Base-by-base conservation (phyloP, 2,113 vertebrate genomes). In the Arizona elegans region DNA sequence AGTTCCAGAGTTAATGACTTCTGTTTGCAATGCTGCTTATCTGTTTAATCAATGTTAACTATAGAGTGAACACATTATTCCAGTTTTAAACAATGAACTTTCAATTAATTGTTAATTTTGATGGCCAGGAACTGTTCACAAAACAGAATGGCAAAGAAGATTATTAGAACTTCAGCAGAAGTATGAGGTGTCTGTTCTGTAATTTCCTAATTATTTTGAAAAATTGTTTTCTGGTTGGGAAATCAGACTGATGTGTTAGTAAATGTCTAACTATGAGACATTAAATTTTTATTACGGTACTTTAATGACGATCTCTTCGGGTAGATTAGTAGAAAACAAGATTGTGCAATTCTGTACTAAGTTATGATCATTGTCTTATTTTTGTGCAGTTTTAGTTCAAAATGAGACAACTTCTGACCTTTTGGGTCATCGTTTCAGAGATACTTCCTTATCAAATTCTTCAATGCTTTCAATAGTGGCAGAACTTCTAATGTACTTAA, bases 11-110 rank as follows among this genome's bases (percentile, higher is more conserved):
- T 93, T 93, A 93, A 94, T 95, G 95, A 94, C 87, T 95, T 95
- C 47, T 92, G 53, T 94, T 95, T 96, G 90, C 90, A 91, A 33
- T 91, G 58, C 91, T 95, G 95, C 92, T 93, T 94, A 92, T 95
- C 65, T 95, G 50, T 94, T 94, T 88, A 93, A 91, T 95, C 93
- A 92, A 43, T 92, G 89, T 93, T 95, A 87, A 95, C 94, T 96
- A 91, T 91, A 94, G 96, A 95, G 92, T 47, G 19, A 91, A 96
- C 95, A 93, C 93, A 91, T 93, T 93, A 95, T 89, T 95, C 94
- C 90, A 89, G 91, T 91, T 94, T 94, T 90, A 91, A 38, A 91
- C 88, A 88, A 50, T 86, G 91, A 70, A 88, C 50, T 75, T 95
- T 96, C 90, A 56, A n/a, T 92, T 94, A 96, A 93, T 96, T 92